Base-by-base conservation (phyloP, 1,140 invertebrate genomes). In the Leptinotarsa texana region DNA sequence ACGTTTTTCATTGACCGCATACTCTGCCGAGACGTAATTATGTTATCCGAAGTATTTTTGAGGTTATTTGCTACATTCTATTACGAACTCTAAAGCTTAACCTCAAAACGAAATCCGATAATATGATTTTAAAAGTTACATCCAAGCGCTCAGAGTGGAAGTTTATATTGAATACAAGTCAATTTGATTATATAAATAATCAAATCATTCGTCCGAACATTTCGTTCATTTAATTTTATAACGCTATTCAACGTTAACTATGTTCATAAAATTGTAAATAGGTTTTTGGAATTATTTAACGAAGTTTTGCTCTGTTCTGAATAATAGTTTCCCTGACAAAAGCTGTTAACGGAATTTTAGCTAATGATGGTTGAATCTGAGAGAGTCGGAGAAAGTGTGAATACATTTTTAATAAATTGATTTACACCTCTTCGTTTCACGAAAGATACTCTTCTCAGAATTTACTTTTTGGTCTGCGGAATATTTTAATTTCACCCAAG, bases 101-200 rank as follows among this genome's bases (percentile, higher is more conserved):
- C 51, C 51, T 18, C 51, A 57, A 57, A 57, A 57, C 51, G n/a
- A 57, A 57, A 57, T 57, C 51, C 51, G 3, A 57, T 57, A 18
- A 67, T 67, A 22, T 42, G 63, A 65, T 65, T 33, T 65, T 67
- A 13, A 67, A 67, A 67, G 18, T 24, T 67, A 13, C 18, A 27
- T 67, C 42, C 42, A 67, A 67, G 42, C 22, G 63, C 65, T 42
- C 65, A 22, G 65, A 67, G 65, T 57, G 51, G 51, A 57, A 67
- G 65, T 67, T 67, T 67, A 67, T 67, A 67, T 67, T 42, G 42
- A 67, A 67, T 67, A 67, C 65, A 67, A 67, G 65, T 67, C 65
- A 27, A 67, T 42, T 67, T 42, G 65, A 67, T 24, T 65, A 65
- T 65, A 24, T 17, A 24, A 24, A 24, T 67, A 67, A 67, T 67